A percentile compares a stretch with the other conserved stretches of the same genome.
These are phyloP conservation scores for Galeopsomyia nigrocyanea DNA, from an alignment of 2,888 invertebrate species.

Conservation along the genomic window DNA sequence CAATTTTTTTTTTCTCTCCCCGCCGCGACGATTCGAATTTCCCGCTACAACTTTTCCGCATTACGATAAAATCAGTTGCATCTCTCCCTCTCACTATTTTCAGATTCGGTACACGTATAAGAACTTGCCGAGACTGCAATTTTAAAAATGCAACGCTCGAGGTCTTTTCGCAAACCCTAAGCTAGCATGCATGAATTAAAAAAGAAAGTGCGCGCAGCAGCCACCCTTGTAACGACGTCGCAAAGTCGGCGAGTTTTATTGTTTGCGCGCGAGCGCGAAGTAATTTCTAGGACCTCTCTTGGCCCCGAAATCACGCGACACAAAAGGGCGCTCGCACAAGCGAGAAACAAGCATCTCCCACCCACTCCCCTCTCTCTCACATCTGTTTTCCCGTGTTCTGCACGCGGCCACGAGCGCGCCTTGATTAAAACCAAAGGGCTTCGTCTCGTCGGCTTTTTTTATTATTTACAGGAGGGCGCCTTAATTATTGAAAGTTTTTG, in stretches of 20 bases:
- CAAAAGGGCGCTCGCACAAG: constrained; percentile 24
- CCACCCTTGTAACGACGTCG: background rate
- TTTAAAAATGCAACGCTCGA: no score
- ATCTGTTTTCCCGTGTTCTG: constrained; percentile 39
- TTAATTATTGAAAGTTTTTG: constrained; percentile 38
- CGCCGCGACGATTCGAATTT: no score
- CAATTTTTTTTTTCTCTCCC: no score
- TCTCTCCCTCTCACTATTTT: no score
- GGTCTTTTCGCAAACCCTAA: no score
- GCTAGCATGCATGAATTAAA: no score
- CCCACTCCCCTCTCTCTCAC: constrained; percentile 15
- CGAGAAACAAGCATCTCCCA: background rate
- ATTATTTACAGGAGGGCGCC: constrained; percentile 33
- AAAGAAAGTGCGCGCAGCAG: background rate
- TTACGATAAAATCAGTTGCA: no score
- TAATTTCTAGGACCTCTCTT: constrained; percentile 51
- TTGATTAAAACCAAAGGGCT: constrained; percentile 44
- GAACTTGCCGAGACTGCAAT: no score
- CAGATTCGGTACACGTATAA: no score
- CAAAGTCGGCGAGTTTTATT: constrained; percentile 48
- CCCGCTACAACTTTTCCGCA: no score
- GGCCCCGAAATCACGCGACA: constrained; percentile 30
- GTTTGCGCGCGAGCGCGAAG: constrained; percentile 51
- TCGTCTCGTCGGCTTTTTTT: constrained; percentile 35
- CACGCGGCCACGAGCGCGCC: background rate